These are phyloP conservation scores for Lycorma delicatula DNA, from an alignment of 1,140 invertebrate genomes.

Conservation along the genomic window DNA sequence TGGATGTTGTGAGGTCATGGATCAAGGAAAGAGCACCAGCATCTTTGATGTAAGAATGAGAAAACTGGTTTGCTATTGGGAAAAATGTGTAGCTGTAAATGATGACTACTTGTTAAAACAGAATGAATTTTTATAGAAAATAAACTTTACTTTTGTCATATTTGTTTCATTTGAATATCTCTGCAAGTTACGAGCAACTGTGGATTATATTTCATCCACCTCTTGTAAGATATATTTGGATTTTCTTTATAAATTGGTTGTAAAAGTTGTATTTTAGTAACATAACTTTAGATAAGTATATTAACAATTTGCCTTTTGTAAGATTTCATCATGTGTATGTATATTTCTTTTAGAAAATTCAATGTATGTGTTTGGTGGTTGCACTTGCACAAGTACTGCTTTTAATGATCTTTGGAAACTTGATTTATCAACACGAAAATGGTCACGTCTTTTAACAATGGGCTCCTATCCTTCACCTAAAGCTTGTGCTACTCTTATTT, in stretches of 20 bases:
- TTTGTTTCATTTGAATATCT: background rate
- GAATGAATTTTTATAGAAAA: too few relatives aligned
- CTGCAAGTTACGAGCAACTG: background rate
- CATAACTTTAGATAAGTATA: background rate
- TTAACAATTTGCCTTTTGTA: background rate
- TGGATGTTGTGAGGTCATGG: too few relatives aligned
- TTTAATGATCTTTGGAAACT: constrained; percentile 96
- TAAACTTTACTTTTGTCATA: too few relatives aligned
- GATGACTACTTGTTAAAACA: too few relatives aligned
- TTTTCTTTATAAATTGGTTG: background rate
- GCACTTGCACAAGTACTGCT: constrained; percentile 86
- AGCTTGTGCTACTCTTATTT: constrained; percentile 84
- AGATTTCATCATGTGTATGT: constrained; percentile 15
- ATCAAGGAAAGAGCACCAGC: too few relatives aligned
- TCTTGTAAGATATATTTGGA: background rate
- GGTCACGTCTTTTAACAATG: constrained; percentile 69
- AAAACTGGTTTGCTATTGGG: too few relatives aligned
- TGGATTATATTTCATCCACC: background rate
- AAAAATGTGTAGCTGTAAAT: too few relatives aligned
- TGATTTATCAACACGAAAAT: constrained; percentile 74
- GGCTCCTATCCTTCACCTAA: constrained; percentile 94
- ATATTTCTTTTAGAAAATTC: constrained; percentile 46
- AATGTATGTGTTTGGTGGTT: constrained; percentile 95
- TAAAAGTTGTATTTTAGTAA: background rate
- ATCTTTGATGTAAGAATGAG: too few relatives aligned